Evolutionary conservation across 2,113 vertebrate genomes (phyloP).

Genomic region (Elachura formosa): DNA sequence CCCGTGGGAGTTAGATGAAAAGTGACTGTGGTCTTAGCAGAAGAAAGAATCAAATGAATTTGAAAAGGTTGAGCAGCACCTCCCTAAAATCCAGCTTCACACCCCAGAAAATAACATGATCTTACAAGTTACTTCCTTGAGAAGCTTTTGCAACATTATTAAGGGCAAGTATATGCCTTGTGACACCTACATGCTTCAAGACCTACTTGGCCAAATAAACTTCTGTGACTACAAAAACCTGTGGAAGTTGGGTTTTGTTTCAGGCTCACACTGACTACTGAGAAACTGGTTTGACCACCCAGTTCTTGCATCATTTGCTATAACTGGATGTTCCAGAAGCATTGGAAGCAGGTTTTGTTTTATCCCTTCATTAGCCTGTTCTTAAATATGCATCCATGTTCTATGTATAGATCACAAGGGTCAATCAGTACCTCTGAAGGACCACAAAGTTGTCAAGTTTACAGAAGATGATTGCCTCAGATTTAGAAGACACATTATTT

Average conservation of each 20-base stretch:
- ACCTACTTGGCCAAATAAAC: not conserved
- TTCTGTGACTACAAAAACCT: not conserved
- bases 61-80: not conserved
- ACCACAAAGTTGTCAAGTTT: not conserved
- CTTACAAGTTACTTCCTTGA: not conserved
- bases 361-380: not conserved
- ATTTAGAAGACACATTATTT: not conserved
- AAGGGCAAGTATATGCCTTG: not conserved
- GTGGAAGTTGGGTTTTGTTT: not conserved
- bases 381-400: not conserved
- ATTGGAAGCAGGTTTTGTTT: not conserved
- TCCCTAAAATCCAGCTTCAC: not conserved
- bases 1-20: not conserved
- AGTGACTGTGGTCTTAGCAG: not conserved
- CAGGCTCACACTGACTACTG: not conserved
- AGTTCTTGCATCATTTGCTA: not conserved
- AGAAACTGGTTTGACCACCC: not conserved
- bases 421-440: not conserved
- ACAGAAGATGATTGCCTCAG: not conserved
- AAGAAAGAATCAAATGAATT: not conserved
- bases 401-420: not conserved
- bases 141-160: not conserved
- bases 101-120: not conserved
- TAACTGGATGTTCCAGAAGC: not conserved
- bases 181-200: not conserved